Evolutionary conservation across 2,113 vertebrate genomes (phyloP), one percentile per base, ranked within the genome.

Genomic region (Lipophrys pholis): DNA sequence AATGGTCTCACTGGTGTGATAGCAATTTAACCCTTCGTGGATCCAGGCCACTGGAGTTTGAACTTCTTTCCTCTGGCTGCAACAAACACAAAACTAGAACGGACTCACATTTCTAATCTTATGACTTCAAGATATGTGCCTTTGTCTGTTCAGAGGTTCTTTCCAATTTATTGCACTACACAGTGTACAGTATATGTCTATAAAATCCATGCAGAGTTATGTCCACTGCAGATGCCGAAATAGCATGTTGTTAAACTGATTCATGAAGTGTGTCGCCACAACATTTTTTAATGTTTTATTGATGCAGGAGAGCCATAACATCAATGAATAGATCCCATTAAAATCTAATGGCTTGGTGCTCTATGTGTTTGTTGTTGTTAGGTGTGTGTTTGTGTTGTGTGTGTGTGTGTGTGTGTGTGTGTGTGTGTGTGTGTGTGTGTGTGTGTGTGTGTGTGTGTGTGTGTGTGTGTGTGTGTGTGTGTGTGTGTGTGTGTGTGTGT

Each of bases 221-320:
- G 86, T 85, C 73, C 58, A 69, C 81, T 72, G 80, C 83, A 82
- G 78, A 58, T 70, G 73, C 71, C 62, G 65, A 83, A 82, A 84
- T 74, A 78, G 77, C 78, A 64, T 49, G 74, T 82, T 80, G 79
- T 90, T 87, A 87, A 87, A 85, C 30, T 83, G 86, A 90, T 90
- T 88, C 68, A 90, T 80, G 81, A 75, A 80, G 76, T 87, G 78
- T 81, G 73, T 81, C 49, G 51, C 63, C 60, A 74, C 70, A 61
- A 85, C 68, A 76, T 86, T 82, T 84, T 88, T 88, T 81, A 76
- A 84, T 81, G 81, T 80, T 86, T 84, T 83, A 86, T 89, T 83
- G 85, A 88, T 73, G 63, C 62, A 74, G 62, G 59, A 76, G 66
- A 46, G 55, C 80, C 78, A 86, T 80, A 82, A 87, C 69, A 46